phyloP scores from a whole-genome alignment of 2,888 invertebrate species.

The Protodeltote pygarga region DNA sequence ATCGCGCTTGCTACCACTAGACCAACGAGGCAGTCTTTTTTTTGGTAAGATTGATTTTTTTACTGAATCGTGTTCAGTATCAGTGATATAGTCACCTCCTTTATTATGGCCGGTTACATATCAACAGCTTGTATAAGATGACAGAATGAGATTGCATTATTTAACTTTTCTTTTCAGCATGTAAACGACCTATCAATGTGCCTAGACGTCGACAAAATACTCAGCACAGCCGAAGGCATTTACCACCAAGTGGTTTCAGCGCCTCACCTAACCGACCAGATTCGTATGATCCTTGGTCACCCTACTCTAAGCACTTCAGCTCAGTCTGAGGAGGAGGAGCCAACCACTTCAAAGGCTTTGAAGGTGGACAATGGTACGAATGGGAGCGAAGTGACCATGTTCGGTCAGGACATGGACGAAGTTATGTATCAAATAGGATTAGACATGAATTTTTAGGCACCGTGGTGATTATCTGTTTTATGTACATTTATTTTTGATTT shows the following conservation, averaged over 20 bases:
- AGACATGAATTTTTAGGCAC: constrained; percentile 83
- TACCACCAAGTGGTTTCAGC: constrained; percentile 94
- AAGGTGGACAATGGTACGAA: constrained; percentile 44
- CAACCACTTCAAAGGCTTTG: constrained; percentile 37
- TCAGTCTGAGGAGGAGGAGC: constrained; percentile 57
- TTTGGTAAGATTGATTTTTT: no score
- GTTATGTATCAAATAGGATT: constrained; percentile 87
- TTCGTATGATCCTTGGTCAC: constrained; percentile 91
- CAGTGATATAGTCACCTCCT: no score
- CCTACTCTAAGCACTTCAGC: constrained; percentile 73
- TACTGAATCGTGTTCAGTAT: no score
- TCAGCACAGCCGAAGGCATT: constrained; percentile 96
- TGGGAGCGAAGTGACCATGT: constrained; percentile 42
- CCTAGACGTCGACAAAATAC: constrained; percentile 93
- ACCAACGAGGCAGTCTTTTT: no score
- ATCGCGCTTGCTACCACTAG: no score
- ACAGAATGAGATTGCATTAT: no score
- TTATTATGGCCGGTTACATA: no score
- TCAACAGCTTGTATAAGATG: no score
- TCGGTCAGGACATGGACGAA: constrained; percentile 81
- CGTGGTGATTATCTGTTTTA: constrained; percentile 46
- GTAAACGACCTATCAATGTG: constrained; percentile 97
- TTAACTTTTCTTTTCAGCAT: constrained; percentile 89
- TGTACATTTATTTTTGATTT: constrained; percentile 17
- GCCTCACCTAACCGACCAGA: constrained; percentile 90